Base-by-base conservation (phyloP, 2,888 invertebrate genomes). In the Agrenia bidenticulata region DNA sequence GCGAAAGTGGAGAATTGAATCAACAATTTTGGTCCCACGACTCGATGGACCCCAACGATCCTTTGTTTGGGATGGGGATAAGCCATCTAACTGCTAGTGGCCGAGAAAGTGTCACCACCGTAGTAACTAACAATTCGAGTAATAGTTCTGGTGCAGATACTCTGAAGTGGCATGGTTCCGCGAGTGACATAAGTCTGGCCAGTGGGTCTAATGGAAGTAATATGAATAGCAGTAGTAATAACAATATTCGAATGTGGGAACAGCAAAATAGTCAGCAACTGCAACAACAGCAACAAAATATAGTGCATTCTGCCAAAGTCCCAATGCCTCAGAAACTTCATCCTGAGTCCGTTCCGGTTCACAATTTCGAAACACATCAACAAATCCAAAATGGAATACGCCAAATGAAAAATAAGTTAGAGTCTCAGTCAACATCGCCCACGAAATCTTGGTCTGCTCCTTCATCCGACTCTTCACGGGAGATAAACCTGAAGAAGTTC, bases 241-340 rank as follows among this genome's bases (percentile, higher is more conserved):
- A 56, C 32, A 45, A 45, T 45, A 49, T 68, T 39, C 64, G 71
- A 23, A 21, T 64, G 65, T 54, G 74, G 75, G 69, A 76, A 68
- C 62, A 76, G 72, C 62, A 70, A 63, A 68, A 72, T 72, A 63
- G 45, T 55, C 19, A 79, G 79, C 59, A 75, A 72, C 63, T 70
- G 66, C 69, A 75, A 72, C 63, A 72, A 66, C 69, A 73, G 77
- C 45, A 17, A 19, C 45, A 45, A 19, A 77, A 87, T 68, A 89
- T 90, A 71, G 89, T 86, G 50, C 90, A 89, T 77, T 89, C 89
- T 77, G 87, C 89, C 37, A 82, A 88, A 66, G 89, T 90, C 24
- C 86, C 87, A 77, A 87, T 88, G 53, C 89, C 89, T 13, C 89
- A 90, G 79, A 83, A 89, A 63, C 89, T 89, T 79, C 86, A 88